phyloP scores from a whole-genome alignment of 2,888 invertebrate species.

The Nemapogon koenigi region DNA sequence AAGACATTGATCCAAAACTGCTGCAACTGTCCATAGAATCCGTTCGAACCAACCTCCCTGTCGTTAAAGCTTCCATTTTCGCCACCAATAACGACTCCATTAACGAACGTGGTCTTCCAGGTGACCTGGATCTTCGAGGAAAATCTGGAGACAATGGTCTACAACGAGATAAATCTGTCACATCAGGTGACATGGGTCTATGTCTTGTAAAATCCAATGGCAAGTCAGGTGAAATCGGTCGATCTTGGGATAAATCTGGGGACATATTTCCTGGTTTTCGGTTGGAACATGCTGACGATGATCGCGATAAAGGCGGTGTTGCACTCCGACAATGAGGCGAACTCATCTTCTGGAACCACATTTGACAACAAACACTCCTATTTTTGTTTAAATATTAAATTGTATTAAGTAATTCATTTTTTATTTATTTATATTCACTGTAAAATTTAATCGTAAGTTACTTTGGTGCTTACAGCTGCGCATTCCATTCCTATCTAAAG shows the following conservation, averaged over 20 bases:
- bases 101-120: slow-evolving; percentile 72
- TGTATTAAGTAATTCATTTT: too few species aligned
- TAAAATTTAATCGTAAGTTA: too few species aligned
- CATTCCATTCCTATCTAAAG: too few species aligned
- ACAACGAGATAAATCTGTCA: slow-evolving; percentile 27
- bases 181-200: slow-evolving; percentile 46
- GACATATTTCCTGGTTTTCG: slow-evolving; percentile 28
- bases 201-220: slow-evolving; percentile 35
- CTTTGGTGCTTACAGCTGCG: too few species aligned
- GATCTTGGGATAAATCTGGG: slow-evolving; percentile 42
- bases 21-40: slow-evolving; percentile 81
- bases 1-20: slow-evolving; percentile 73
- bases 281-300: slow-evolving; percentile 47
- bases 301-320: slow-evolving; percentile 55
- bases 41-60: slow-evolving; percentile 69
- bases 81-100: slow-evolving; percentile 84
- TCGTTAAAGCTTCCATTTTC: slow-evolving; percentile 78
- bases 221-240: slow-evolving; percentile 47
- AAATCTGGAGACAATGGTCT: slow-evolving; percentile 53
- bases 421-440: too few species aligned
- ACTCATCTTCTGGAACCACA: slow-evolving; percentile 60
- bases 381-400: too few species aligned
- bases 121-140: slow-evolving; percentile 49
- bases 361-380: too few species aligned
- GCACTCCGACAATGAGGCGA: slow-evolving; percentile 57